A percentile compares a stretch with the other conserved stretches of the same genome.
These are phyloP conservation scores for Piprites chloris DNA, from an alignment of 2,113 vertebrate genomes.

Conservation along the genomic window DNA sequence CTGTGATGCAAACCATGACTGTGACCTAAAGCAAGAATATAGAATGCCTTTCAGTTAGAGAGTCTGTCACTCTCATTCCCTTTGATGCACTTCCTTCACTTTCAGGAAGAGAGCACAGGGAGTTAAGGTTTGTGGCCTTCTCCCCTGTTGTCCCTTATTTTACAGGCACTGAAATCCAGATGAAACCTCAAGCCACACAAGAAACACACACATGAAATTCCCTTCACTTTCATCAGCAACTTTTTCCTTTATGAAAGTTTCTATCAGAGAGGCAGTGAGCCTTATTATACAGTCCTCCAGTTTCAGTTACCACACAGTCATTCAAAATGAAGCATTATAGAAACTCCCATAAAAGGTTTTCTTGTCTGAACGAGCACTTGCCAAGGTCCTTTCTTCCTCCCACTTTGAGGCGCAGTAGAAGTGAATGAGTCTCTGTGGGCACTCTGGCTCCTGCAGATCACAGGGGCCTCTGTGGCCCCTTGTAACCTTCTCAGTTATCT, in stretches of 20 bases:
- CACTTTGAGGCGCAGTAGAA: slow-evolving; percentile 30
- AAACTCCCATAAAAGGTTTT: slow-evolving; percentile 45
- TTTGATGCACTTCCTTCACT: slow-evolving; percentile 78
- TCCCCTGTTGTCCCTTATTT: slow-evolving; percentile 70
- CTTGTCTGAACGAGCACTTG: slow-evolving; percentile 29
- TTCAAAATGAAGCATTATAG: slow-evolving; percentile 29
- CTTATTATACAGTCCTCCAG: slow-evolving; percentile 66
- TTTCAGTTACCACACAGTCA: not conserved
- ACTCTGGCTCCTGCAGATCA: slow-evolving; percentile 29
- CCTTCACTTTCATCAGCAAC: slow-evolving; percentile 71
- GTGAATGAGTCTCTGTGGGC: slow-evolving; percentile 23
- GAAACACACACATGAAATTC: not conserved
- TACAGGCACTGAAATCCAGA: slow-evolving; percentile 59
- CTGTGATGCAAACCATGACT: slow-evolving; percentile 66
- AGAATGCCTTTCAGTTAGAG: slow-evolving; percentile 69
- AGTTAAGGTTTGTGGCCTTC: slow-evolving; percentile 59
- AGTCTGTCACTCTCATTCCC: slow-evolving; percentile 72
- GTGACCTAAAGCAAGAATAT: slow-evolving; percentile 71
- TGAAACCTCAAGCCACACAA: slow-evolving; percentile 10
- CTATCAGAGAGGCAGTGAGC: not conserved
- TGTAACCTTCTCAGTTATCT: slow-evolving; percentile 15
- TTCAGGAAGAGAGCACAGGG: slow-evolving; percentile 64
- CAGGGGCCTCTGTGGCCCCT: slow-evolving; percentile 20
- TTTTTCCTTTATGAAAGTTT: slow-evolving; percentile 68
- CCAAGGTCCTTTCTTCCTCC: slow-evolving; percentile 75